Evolutionary conservation across 2,888 invertebrate genomes (phyloP), one percentile per base, ranked within the genome.

Genomic region (Lithophane ornitopus): DNA sequence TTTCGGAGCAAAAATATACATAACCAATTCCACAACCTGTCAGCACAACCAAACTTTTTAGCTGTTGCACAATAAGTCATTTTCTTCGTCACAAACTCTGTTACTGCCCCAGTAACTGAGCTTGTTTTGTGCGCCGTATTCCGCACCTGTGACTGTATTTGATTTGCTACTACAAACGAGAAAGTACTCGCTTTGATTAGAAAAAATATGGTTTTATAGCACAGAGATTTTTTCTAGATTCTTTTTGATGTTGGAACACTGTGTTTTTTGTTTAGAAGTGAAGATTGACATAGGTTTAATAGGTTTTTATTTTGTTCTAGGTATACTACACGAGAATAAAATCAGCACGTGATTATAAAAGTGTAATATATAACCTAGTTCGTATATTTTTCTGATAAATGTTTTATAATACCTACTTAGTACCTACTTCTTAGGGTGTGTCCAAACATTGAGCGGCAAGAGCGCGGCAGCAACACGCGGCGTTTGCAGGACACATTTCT

Each of bases 71-170:
- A 69, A 61, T 69, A 66, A 80, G 49, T 79, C 28, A 70, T 81
- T 81, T 78, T 78, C 73, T 76, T 73, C 59, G 58, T 85, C 65
- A 73, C 69, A 76, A 75, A 72, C 66, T 69, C 58, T 14, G 71
- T 81, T 44, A 67, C 69, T 54, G 14, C 26, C 81, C 70, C 9
- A 71, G 66, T 71, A 73, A 75, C 70, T 61, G 67, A 68, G 70
- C 63, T 78, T 77, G 77, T 76, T 76, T 76, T 79, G 70, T 74
- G 62, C 58, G 61, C 76, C 74, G 56, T 83, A 69, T 75, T 26
- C 61, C 66, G 46, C 86, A 86, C 88, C 86, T 86, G 86, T 46
- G 75, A 66, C 83, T 76, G 61, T 79, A 78, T 81, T 78, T 82
- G 87, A 85, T 86, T 85, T 83, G 83, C 56, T 83, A 67, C 71